Conservation (phyloP, 2,888 invertebrate species). For the Auanema sp. region DNA sequence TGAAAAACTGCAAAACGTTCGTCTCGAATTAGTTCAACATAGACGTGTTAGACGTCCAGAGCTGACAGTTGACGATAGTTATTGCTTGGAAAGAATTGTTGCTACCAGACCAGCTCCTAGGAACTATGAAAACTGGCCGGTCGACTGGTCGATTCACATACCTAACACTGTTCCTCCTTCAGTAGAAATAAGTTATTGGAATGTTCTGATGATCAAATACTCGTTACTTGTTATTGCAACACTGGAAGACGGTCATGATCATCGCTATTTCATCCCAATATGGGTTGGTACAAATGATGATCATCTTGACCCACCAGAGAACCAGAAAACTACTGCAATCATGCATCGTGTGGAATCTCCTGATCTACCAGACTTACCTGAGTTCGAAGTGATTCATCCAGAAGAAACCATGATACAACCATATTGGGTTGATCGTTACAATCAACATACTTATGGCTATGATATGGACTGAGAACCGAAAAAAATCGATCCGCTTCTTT, state of each 20-base stretch:
- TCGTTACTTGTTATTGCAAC: conserved; percentile 27
- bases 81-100: conserved; percentile 29
- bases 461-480: conserved; percentile 7
- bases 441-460: conserved; percentile 45
- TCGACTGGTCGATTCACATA: conserved; percentile 37
- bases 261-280: conserved; percentile 45
- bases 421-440: conserved; percentile 50
- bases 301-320: conserved; percentile 36
- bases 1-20: conserved; percentile 18
- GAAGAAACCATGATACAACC: conserved; percentile 42
- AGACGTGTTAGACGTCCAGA: conserved; percentile 40
- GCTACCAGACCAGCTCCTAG: conserved; percentile 22
- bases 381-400: conserved; percentile 47
- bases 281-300: conserved; percentile 55
- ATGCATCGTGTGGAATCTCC: conserved; percentile 1
- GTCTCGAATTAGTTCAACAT: conserved; percentile 38
- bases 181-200: conserved; percentile 53
- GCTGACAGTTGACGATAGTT: conserved; percentile 32
- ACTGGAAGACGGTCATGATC: conserved; percentile 45
- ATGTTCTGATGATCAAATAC: conserved; percentile 44
- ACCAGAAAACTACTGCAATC: not conserved
- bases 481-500: too few species aligned
- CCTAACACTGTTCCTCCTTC: conserved; percentile 46
- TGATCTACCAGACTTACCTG: conserved; percentile 37
- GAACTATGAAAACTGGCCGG: conserved; percentile 16